Conservation (phyloP, 2,797 vertebrate species). For the Benthosema pterotum region DNA sequence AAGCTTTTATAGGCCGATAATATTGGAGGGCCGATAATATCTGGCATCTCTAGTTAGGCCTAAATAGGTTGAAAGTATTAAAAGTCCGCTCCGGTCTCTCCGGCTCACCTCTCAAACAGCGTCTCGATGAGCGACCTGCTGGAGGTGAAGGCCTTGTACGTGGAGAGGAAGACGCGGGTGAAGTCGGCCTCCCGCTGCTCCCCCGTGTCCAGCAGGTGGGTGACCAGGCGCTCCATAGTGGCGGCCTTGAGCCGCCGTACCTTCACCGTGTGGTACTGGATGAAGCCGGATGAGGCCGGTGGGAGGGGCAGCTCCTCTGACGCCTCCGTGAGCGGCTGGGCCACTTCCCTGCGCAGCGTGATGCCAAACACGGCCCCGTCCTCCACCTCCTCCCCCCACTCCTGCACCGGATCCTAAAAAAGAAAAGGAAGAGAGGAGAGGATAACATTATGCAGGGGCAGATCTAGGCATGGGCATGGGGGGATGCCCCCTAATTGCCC, state of each 20-base stretch:
- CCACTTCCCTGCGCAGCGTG: conserved; percentile 82
- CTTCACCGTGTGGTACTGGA: conserved; percentile 89
- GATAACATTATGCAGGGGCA: too few species aligned
- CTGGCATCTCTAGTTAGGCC: too few species aligned
- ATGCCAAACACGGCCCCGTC: conserved; percentile 86
- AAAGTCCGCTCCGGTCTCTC: conserved; percentile 32
- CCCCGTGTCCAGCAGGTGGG: conserved; percentile 79
- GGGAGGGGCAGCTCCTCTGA: conserved; percentile 25
- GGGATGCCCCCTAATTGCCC: too few species aligned
- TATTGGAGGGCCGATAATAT: too few species aligned
- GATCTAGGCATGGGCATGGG: too few species aligned
- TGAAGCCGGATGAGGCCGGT: conserved; percentile 60
- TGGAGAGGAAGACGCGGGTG: conserved; percentile 84
- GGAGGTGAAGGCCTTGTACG: conserved; percentile 84
- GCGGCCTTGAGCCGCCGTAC: conserved; percentile 84
- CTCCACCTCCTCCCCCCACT: conserved; percentile 90
- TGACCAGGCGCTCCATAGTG: conserved; percentile 80
- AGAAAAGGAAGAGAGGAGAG: background rate
- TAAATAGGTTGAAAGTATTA: too few species aligned
- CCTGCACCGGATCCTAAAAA: conserved; percentile 85
- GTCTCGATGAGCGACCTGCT: conserved; percentile 76
- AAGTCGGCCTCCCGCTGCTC: conserved; percentile 79
- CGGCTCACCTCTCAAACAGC: conserved; percentile 86
- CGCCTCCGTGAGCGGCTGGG: conserved; percentile 43
- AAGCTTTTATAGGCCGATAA: too few species aligned